Conservation (phyloP, 2,888 invertebrate species). For the Strigamia crassipes region DNA sequence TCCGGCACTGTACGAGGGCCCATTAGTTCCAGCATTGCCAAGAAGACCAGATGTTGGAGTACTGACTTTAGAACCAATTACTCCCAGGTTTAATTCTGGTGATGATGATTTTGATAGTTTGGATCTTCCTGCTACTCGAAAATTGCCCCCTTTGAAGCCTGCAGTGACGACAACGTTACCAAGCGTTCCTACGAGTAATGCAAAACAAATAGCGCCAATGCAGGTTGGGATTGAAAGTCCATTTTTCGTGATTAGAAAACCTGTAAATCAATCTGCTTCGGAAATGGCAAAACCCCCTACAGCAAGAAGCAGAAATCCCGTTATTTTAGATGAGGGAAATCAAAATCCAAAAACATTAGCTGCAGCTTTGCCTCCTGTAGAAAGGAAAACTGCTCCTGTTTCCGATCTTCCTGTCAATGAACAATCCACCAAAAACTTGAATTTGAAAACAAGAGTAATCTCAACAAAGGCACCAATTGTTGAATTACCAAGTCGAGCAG, state of each 20-base stretch:
- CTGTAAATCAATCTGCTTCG: neutral
- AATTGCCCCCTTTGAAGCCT: neutral
- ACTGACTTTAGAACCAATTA: neutral
- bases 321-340: neutral
- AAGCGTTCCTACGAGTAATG: neutral
- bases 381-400: neutral
- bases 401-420: neutral
- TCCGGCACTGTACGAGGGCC: neutral
- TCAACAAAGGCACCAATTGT: neutral
- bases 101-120: neutral
- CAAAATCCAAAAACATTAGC: constrained; percentile 29
- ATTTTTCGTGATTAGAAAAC: constrained; percentile 10
- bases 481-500: neutral
- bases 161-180: neutral
- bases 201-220: neutral
- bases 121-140: neutral
- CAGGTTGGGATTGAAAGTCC: constrained; percentile 8
- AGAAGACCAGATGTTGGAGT: neutral
- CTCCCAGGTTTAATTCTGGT: neutral
- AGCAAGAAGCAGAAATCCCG: neutral
- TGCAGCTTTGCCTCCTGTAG: neutral
- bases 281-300: neutral
- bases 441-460: neutral
- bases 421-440: neutral
- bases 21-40: neutral